These are phyloP conservation scores for Pristiophorus japonicus DNA, from an alignment of 2,113 vertebrate species.

Conservation along the genomic window DNA sequence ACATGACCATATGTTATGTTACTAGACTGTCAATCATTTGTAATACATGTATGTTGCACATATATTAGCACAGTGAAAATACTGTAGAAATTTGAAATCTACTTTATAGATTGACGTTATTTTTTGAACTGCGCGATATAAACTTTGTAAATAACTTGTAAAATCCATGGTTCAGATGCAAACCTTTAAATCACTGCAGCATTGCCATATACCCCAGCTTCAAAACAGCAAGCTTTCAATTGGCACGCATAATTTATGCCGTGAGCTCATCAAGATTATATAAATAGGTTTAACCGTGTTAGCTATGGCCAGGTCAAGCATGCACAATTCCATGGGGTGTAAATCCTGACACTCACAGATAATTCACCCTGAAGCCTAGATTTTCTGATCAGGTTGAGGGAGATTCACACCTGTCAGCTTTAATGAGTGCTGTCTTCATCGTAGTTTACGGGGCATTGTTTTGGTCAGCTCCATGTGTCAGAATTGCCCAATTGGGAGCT, in stretches of 20 bases:
- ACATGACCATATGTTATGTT: neutral
- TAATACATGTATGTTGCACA: neutral
- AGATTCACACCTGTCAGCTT: neutral
- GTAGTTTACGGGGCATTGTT: neutral
- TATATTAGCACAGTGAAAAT: neutral
- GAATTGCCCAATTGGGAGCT: neutral
- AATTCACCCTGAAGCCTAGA: neutral
- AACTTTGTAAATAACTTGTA: neutral
- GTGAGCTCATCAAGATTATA: neutral
- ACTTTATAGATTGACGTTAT: neutral
- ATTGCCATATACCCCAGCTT: neutral
- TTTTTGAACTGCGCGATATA: neutral
- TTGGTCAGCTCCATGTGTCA: neutral
- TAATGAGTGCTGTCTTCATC: neutral
- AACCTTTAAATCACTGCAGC: neutral
- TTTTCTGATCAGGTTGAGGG: neutral
- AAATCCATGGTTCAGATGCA: neutral
- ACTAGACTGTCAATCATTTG: neutral
- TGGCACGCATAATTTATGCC: neutral
- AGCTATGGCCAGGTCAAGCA: neutral
- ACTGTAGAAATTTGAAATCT: neutral
- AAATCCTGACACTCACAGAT: neutral
- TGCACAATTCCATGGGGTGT: neutral
- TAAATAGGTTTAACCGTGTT: neutral
- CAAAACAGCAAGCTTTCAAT: slow-evolving; percentile 1